These are phyloP conservation scores for Ardeotis arabs DNA, from an alignment of 2,113 vertebrate genomes.

Conservation along the genomic window DNA sequence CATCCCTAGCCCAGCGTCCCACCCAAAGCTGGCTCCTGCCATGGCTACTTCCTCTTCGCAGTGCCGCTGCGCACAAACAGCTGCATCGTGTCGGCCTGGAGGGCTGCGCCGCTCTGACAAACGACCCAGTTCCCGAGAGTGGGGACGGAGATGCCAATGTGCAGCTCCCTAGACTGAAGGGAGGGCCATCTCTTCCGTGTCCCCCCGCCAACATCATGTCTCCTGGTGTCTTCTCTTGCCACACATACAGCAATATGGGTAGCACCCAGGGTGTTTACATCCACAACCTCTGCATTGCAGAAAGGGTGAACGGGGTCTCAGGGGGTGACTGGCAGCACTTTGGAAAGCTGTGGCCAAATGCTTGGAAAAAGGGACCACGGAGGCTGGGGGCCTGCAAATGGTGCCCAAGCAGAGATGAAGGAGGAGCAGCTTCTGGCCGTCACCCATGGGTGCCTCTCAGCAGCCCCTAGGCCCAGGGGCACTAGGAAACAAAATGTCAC, in stretches of 20 bases:
- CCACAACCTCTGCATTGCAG: neutral
- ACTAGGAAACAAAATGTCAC: neutral
- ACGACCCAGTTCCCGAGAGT: neutral
- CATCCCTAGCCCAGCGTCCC: neutral
- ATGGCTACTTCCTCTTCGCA: neutral
- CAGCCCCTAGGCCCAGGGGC: neutral
- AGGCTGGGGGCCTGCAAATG: neutral
- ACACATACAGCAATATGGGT: fast-evolving
- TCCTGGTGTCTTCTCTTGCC: neutral
- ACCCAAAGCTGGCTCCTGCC: neutral
- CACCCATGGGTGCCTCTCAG: fast-evolving
- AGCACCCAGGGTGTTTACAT: neutral
- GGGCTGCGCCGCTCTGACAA: neutral
- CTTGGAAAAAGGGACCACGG: neutral
- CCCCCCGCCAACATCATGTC: neutral
- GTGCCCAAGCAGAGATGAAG: neutral
- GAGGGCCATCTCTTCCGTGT: neutral
- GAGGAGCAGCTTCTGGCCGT: fast-evolving
- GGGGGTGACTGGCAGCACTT: neutral
- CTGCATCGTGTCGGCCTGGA: neutral
- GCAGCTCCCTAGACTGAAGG: neutral
- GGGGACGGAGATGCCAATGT: neutral
- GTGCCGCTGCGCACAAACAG: neutral
- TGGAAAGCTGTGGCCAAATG: neutral
- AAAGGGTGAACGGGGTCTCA: neutral